phyloP scores from a whole-genome alignment of 1,140 invertebrate species.

The Littorina saxatilis region DNA sequence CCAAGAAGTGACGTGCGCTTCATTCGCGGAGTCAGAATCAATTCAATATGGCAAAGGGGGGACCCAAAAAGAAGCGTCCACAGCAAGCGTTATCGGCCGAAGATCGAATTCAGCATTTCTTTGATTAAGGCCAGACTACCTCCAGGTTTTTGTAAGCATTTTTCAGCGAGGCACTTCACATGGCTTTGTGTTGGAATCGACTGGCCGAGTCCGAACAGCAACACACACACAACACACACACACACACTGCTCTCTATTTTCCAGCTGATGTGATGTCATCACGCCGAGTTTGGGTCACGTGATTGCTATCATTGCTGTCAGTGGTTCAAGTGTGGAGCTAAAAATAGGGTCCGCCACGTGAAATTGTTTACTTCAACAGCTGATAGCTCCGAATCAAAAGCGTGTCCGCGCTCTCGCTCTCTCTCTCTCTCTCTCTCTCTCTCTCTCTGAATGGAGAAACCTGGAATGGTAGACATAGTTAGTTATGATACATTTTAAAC shows the following conservation, averaged over 20 bases:
- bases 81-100: not conserved
- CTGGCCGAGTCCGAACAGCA: not conserved
- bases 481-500: not conserved
- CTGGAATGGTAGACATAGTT: not conserved
- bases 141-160: not conserved
- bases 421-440: not conserved
- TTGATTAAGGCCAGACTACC: not conserved
- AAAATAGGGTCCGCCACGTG: conserved; percentile 44
- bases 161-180: not conserved
- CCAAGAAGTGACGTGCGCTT: not conserved
- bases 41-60: conserved; percentile 21
- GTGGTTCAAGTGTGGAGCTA: conserved; percentile 5
- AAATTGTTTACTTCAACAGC: conserved; percentile 41
- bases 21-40: conserved; percentile 8
- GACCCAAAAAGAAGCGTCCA: not conserved
- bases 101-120: not conserved
- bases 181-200: not conserved
- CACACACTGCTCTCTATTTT: not conserved
- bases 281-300: not conserved
- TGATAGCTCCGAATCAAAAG: not conserved
- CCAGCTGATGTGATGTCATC: conserved; percentile 34
- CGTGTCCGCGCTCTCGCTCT: not conserved
- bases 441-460: not conserved
- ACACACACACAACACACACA: not conserved
- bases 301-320: not conserved